phyloP scores from a whole-genome alignment of 1,140 invertebrate genomes.

The Psilanteris sp. region DNA sequence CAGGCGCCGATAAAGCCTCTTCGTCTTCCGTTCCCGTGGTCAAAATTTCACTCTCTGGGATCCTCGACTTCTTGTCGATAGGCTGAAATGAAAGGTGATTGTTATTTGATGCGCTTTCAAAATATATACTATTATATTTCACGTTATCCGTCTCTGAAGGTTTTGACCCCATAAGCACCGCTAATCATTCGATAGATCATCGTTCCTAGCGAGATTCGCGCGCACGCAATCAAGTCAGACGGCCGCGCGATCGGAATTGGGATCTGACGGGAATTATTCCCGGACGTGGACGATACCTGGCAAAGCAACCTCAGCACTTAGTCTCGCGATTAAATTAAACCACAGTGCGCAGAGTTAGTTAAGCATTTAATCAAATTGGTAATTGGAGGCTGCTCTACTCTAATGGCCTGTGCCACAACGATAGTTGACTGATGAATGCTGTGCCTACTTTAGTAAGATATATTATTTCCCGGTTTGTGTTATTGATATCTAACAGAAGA shows the following conservation, averaged over 20 bases:
- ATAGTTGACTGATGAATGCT: constrained; percentile 70
- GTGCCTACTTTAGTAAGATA: too few relatives aligned
- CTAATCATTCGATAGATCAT: too few relatives aligned
- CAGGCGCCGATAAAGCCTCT: constrained; percentile 74
- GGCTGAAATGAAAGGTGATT: constrained; percentile 60
- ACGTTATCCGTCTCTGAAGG: too few relatives aligned
- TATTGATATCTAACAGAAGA: too few relatives aligned
- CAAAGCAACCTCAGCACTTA: constrained; percentile 69
- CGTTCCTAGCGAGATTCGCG: too few relatives aligned
- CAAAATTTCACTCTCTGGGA: constrained; percentile 77
- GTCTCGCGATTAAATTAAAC: constrained; percentile 79
- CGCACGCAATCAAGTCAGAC: constrained; percentile 71
- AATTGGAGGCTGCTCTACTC: constrained; percentile 76
- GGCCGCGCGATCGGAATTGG: constrained; percentile 66
- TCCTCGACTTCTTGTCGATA: constrained; percentile 74
- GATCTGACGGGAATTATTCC: constrained; percentile 69
- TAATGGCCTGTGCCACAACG: constrained; percentile 70
- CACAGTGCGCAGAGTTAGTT: constrained; percentile 77
- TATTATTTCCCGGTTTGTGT: too few relatives aligned
- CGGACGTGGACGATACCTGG: constrained; percentile 60
- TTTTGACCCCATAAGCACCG: too few relatives aligned
- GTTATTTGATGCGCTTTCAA: background rate
- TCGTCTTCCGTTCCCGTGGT: constrained; percentile 79
- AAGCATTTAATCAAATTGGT: constrained; percentile 79
- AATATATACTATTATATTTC: too few relatives aligned